Conservation (phyloP, 1,140 invertebrate species). For the Drosophila ambigua region DNA sequence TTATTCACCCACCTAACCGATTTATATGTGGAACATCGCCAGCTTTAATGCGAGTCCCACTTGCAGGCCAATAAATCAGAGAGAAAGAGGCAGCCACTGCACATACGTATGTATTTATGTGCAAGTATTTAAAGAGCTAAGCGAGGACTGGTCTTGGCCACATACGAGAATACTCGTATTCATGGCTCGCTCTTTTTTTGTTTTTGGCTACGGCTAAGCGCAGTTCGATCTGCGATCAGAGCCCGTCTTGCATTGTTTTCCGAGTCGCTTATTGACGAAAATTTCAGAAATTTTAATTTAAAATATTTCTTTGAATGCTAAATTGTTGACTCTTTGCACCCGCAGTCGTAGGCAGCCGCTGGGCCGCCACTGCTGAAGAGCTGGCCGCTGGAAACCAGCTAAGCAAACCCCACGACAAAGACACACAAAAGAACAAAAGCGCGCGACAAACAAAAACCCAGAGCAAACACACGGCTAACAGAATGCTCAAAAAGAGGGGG, state of each 20-base stretch:
- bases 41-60: background rate
- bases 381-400: constrained; percentile 59
- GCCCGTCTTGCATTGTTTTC: constrained; percentile 62
- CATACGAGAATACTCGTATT: constrained; percentile 1
- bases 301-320: constrained; percentile 84
- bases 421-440: constrained; percentile 79
- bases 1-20: constrained; percentile 5
- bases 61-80: constrained; percentile 61
- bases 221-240: background rate
- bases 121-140: constrained; percentile 66
- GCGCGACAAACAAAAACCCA: constrained; percentile 77
- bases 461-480: constrained; percentile 59
- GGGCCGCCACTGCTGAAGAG: constrained; percentile 3
- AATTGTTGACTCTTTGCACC: constrained; percentile 82
- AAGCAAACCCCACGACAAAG: constrained; percentile 75
- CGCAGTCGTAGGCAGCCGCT: constrained; percentile 22
- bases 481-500: constrained; percentile 2
- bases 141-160: constrained; percentile 29
- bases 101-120: constrained; percentile 64
- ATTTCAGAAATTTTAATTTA: constrained; percentile 84
- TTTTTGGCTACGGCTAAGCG: constrained; percentile 3
- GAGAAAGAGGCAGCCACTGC: constrained; percentile 13
- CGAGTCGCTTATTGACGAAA: constrained; percentile 75
- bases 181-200: constrained; percentile 23
- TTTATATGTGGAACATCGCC: constrained; percentile 20